Evolutionary conservation across 2,888 invertebrate genomes (phyloP), one percentile per base, ranked within the genome.

Genomic region (Villa cingulata): DNA sequence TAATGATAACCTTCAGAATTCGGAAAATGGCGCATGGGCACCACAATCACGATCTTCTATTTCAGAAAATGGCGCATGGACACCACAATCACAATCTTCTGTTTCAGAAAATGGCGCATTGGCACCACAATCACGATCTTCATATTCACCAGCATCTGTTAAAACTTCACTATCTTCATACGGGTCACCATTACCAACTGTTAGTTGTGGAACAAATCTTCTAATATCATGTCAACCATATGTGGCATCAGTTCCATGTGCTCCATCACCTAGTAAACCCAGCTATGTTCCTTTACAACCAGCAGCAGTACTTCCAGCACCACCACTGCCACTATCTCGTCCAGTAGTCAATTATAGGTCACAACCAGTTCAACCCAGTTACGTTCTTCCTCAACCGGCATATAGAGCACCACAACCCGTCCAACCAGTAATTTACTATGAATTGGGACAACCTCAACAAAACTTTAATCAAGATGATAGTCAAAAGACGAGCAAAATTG

Each of bases 171-270:
- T n/a, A n/a, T n/a, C n/a, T n/a, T 34, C 41, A 17, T 48, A 44
- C 23, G 32, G 17, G 40, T 45, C 47, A 9, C 18, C 48, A 19
- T 20, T 39, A n/a, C 45, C 48, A 39, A 32, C 41, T 18, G 32
- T 50, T 4, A 45, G 39, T n/a, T 50, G 50, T 23, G 45, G 34
- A n/a, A 50, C 37, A n/a, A 50, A 50, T 18, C 19, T 50, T 6
- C 45, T 50, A 16, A 40, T 50, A 36, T 45, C 48, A 29, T 50
- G 50, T 29, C 40, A 39, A 6, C 50, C 50, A 37, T 32, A 17
- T 23, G 48, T 50, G 6, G 48, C 48, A 17, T 48, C 50, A 37
- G 50, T 50, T 27, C 48, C 48, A 29, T 50, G 50, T 29, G 34
- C 38, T 37, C 29, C 48, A 18, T 19, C 40, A 27, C n/a, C 45